Base-by-base conservation (phyloP, 2,797 vertebrate species). In the Podarcis siculus region DNA sequence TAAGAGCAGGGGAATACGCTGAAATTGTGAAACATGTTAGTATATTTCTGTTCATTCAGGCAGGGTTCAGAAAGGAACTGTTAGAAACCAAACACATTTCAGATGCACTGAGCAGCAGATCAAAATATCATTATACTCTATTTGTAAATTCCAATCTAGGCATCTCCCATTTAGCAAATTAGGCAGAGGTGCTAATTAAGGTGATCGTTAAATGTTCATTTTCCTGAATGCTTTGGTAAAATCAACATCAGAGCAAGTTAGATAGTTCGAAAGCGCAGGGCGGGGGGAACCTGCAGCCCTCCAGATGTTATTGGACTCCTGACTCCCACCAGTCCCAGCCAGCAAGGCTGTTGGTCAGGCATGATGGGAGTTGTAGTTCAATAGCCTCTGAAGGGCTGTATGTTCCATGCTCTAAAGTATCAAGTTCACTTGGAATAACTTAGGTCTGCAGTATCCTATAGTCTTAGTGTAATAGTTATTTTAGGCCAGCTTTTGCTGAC, bases 181-280 rank as follows among this genome's bases (percentile, higher is more conserved):
- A 85, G 58, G 55, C 72, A 45, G 35, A 69, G 10, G 58, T 32
- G 84, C 84, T 86, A 2, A 86, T 86, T 86, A 86, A 86, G 21
- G 61, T 42, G 30, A 39, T 35, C 84, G 17, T 86, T 86, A 78
- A 78, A 42, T 45, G 73, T 67, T 78, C 75, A 66, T 85, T 85
- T 71, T 78, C 39, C 39, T 66, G n/a, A 78, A 78, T 1, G 27
- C 35, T 19, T 76, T 76, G 83, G 55, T 76, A 67, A 32, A 64
- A 85, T 12, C 55, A 32, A 32, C 5, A 55, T n/a, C 78, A 58
- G 32, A 21, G 15, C 15, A 73, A 30, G n/a, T 17, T 1, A 58
- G 27, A 55, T 49, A 55, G 42, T 27, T 55, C 30, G 6, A 32
- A 58, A 64, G 19, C 6, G 0, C 17, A 21, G 21, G 21, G 61